phyloP scores from a whole-genome alignment of 2,888 invertebrate species.

The Hydriomena furcata region DNA sequence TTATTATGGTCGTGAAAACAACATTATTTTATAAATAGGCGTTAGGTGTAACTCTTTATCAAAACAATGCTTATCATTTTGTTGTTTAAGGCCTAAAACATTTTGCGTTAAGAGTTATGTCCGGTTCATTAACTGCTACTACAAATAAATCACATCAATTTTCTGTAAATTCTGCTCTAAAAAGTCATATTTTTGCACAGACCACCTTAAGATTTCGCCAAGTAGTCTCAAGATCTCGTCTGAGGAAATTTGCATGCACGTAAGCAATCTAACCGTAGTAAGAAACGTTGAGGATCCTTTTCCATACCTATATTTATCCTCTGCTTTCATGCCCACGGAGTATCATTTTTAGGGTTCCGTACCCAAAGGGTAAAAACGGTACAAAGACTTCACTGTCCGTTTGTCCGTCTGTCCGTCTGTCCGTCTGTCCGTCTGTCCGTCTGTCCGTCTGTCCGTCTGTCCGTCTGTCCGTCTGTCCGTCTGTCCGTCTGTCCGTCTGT shows the following conservation, averaged over 20 bases:
- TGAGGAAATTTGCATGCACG: conserved; percentile 49
- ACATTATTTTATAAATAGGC: conserved; percentile 29
- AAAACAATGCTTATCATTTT: conserved; percentile 36
- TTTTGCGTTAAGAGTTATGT: conserved; percentile 45
- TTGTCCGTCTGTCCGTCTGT: too few relatives aligned
- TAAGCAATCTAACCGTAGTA: conserved; percentile 44
- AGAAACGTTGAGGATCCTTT: conserved; percentile 47
- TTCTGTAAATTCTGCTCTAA: too few relatives aligned
- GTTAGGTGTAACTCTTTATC: conserved; percentile 43
- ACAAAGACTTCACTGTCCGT: too few relatives aligned
- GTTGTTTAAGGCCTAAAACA: conserved; percentile 34
- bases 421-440: too few relatives aligned
- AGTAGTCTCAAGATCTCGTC: conserved; percentile 43
- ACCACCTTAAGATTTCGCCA: conserved; percentile 24
- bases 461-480: too few relatives aligned
- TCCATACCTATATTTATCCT: conserved; percentile 41
- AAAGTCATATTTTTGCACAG: conserved; percentile 13
- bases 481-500: too few relatives aligned
- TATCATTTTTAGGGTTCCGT: too few relatives aligned
- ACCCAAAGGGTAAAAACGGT: not conserved
- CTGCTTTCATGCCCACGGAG: conserved; percentile 54
- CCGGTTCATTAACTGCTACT: too few relatives aligned
- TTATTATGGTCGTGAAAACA: conserved; percentile 11
- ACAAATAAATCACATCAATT: too few relatives aligned
- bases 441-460: too few relatives aligned